Base-by-base conservation (phyloP, 2,113 vertebrate species). In the Myotis lucifugus region DNA sequence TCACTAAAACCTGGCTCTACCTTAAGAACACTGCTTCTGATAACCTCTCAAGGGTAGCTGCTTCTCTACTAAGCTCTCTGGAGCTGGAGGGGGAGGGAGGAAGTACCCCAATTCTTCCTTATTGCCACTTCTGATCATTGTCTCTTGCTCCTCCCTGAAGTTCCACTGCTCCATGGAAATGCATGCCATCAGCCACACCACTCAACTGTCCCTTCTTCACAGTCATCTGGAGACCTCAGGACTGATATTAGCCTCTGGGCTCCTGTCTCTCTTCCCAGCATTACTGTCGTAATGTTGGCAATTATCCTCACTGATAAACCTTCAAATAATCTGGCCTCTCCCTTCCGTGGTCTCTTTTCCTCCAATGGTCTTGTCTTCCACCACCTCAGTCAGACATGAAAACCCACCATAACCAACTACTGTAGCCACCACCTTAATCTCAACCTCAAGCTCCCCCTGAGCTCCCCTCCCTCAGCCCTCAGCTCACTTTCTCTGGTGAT, bases 61-160 rank as follows among this genome's bases (percentile, higher is more conserved):
- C 12, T 67, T 83, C 25, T 72, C 67, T 40, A 40, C 5, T 5
- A 10, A 76, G 42, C 7, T 19, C 11, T 40, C 7, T 2, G 10
- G 76, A 46, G 25, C 29, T 17, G 32, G 3, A n/a, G 6, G 1
- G 6, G 4, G 8, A 27, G 11, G 1, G 14, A 37, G 4, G 5
- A 21, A 82, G 9, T 8, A 29, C 19, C 42, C 12, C 27, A 5
- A 12, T 50, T 27, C 1, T 32, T 29, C 32, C 32, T n/a, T n/a
- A 27, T 23, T 59, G 56, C 8, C 74, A 9, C 18, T 84, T 46
- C 52, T 12, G 21, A 12, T 13, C 73, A 42, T 8, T 10, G 5
- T n/a, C 34, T n/a, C 18, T 3, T 32, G 25, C 27, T 91, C 46
- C 37, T 40, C 21, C 66, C 37, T 59, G 10, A 34, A 37, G 50